Evolutionary conservation across 2,113 vertebrate genomes (phyloP).

Genomic region (Grantiella picta): DNA sequence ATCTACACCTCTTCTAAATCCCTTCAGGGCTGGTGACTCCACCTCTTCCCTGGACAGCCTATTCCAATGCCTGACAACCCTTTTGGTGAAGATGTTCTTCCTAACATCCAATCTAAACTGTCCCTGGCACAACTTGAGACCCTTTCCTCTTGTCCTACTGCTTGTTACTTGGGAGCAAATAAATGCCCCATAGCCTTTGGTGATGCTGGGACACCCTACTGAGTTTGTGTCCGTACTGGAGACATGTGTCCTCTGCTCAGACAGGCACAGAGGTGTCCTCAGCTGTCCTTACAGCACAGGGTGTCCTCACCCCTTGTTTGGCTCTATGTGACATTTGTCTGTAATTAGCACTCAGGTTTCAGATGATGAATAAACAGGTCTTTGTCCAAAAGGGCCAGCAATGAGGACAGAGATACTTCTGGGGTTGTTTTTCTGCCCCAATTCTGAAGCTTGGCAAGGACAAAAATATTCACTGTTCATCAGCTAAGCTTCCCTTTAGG

Average conservation of each 20-base stretch:
- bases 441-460: background rate
- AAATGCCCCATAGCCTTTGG: background rate
- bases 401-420: background rate
- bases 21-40: background rate
- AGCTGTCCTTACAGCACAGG: background rate
- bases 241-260: fast-evolving
- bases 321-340: background rate
- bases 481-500: background rate
- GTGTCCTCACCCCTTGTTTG: background rate
- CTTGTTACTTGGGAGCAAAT: background rate
- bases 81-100: background rate
- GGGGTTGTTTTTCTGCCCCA: background rate
- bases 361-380: background rate
- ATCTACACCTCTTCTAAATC: background rate
- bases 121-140: background rate
- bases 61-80: background rate
- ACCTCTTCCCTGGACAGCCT: background rate
- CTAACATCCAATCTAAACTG: background rate
- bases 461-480: background rate
- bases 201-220: background rate
- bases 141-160: background rate
- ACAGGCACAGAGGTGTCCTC: background rate
- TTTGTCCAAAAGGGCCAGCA: background rate
- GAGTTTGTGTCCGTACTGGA: background rate
- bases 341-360: background rate